Percentiles rank a stretch among this genome's conserved stretches.
These are phyloP conservation scores for Geotrypetes seraphini DNA, from an alignment of 2,797 vertebrate genomes.

Conservation along the genomic window DNA sequence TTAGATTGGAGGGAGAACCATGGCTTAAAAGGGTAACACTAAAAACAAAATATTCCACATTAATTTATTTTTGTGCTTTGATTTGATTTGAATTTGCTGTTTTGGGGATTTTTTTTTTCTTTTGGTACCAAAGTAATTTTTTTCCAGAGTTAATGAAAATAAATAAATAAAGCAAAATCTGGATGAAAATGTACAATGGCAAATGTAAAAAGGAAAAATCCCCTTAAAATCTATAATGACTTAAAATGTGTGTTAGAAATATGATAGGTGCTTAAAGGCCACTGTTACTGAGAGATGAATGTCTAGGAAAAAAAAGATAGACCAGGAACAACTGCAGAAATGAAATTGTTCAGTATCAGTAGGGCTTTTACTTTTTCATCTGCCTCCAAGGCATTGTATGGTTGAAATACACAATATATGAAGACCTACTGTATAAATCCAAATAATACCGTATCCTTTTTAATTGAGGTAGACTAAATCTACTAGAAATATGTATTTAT, in stretches of 20 bases:
- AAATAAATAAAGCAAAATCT: slow-evolving; percentile 32
- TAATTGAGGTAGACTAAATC: slow-evolving; percentile 46
- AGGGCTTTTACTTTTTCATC: slow-evolving; percentile 32
- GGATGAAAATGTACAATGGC: slow-evolving; percentile 33
- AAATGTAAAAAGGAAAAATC: slow-evolving; percentile 18
- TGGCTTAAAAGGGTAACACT: slow-evolving; percentile 20
- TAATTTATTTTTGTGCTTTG: slow-evolving; percentile 33
- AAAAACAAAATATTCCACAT: slow-evolving; percentile 28
- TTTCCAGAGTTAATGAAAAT: too few species aligned
- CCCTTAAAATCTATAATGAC: too few species aligned
- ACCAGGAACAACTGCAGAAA: neutral
- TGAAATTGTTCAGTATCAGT: slow-evolving; percentile 11
- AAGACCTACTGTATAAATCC: slow-evolving; percentile 42
- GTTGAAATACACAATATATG: slow-evolving; percentile 7
- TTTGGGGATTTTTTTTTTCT: slow-evolving; percentile 32
- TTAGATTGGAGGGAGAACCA: too few species aligned
- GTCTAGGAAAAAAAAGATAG: slow-evolving; percentile 23
- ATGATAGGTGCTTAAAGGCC: slow-evolving; percentile 22
- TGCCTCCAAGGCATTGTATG: slow-evolving; percentile 30
- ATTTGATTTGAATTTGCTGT: slow-evolving; percentile 31
- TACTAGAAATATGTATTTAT: slow-evolving; percentile 25
- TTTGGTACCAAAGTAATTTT: slow-evolving; percentile 23
- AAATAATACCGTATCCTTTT: slow-evolving; percentile 50
- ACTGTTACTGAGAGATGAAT: slow-evolving; percentile 9
- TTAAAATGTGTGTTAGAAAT: slow-evolving; percentile 33